phyloP scores from a whole-genome alignment of 2,797 vertebrate species.

The Poeciliopsis infans region DNA sequence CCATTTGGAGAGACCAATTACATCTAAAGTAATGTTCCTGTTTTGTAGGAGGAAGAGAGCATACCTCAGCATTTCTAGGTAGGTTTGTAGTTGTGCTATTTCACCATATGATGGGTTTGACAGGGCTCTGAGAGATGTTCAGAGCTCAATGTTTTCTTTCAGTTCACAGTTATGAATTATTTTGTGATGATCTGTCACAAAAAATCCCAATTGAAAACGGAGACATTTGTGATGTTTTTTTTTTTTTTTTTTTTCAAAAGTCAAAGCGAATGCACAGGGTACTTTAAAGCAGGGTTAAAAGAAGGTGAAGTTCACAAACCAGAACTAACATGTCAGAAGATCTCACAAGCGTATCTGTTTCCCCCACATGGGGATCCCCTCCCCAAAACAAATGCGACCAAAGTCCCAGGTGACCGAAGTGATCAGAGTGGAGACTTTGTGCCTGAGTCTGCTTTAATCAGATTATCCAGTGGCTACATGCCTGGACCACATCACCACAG shows the following conservation, averaged over 20 bases:
- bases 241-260: too few species aligned
- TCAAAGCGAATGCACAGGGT: constrained; percentile 1
- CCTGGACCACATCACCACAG: constrained; percentile 66
- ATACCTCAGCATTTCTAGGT: neutral
- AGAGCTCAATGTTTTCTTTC: neutral
- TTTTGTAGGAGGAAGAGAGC: neutral
- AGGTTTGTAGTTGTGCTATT: neutral
- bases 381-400: constrained; percentile 53
- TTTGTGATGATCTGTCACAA: neutral
- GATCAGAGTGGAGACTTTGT: constrained; percentile 56
- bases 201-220: neutral
- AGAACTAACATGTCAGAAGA: constrained; percentile 51
- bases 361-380: constrained; percentile 39
- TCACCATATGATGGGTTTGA: neutral
- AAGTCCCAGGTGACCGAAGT: constrained; percentile 58
- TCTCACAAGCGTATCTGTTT: constrained; percentile 44
- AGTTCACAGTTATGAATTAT: too few species aligned
- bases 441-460: constrained; percentile 66
- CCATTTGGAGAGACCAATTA: too few species aligned
- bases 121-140: neutral
- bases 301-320: constrained; percentile 20
- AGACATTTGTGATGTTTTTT: neutral
- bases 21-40: too few species aligned
- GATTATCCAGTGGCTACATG: constrained; percentile 63
- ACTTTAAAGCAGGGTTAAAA: constrained; percentile 33